These are phyloP conservation scores for Dysmachus trigonus DNA, from an alignment of 2,888 invertebrate species.

Conservation along the genomic window DNA sequence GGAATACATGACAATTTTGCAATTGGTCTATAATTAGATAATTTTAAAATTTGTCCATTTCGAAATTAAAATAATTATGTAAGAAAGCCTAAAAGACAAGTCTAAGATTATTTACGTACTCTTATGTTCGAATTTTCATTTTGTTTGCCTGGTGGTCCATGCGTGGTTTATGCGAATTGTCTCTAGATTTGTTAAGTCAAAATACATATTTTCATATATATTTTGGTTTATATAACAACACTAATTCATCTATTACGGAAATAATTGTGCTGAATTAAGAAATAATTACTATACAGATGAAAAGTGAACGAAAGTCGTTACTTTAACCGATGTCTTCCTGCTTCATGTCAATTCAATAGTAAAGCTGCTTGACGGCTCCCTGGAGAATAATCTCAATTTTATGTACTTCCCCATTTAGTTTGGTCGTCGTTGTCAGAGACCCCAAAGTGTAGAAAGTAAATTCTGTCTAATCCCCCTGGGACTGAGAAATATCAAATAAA, in stretches of 20 bases:
- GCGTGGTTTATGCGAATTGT: neutral
- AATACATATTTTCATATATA: no score
- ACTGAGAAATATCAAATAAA: neutral
- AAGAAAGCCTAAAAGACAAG: no score
- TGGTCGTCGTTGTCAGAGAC: neutral
- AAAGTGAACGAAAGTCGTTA: neutral
- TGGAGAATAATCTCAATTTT: neutral
- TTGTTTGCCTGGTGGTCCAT: no score
- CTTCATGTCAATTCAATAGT: neutral
- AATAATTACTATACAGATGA: neutral
- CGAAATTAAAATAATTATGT: no score
- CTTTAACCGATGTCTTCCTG: neutral
- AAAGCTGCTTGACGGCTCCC: neutral
- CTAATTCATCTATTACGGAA: neutral
- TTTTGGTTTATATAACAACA: neutral
- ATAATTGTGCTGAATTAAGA: neutral
- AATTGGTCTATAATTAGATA: no score
- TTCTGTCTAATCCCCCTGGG: neutral
- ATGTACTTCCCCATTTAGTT: neutral
- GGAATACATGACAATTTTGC: no score
- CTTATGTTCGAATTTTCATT: no score
- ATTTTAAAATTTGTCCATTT: no score
- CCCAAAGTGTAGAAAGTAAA: neutral
- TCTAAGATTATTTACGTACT: no score
- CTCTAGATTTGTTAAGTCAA: neutral